Conservation (phyloP, 2,113 vertebrate species). For the Trinectes maculatus region DNA sequence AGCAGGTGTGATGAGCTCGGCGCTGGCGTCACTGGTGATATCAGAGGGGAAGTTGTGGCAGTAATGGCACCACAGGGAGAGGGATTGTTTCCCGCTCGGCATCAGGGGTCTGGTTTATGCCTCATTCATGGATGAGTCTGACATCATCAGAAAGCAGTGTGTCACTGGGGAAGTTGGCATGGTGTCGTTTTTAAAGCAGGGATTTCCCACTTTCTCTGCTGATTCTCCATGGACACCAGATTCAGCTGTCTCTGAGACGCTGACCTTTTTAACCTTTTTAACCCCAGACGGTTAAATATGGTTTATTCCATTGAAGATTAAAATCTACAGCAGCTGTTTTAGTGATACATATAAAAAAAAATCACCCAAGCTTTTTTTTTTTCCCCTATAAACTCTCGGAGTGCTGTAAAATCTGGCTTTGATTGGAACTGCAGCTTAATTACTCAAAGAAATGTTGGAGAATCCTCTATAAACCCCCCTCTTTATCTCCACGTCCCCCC, state of each 20-base stretch:
- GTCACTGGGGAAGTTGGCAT: slow-evolving; percentile 33
- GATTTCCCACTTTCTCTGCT: slow-evolving; percentile 18
- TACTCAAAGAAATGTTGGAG: slow-evolving; percentile 35
- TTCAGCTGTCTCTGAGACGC: background rate
- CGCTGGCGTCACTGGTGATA: slow-evolving; percentile 35
- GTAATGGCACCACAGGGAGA: background rate
- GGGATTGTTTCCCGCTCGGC: slow-evolving; percentile 5
- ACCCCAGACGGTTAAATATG: background rate
- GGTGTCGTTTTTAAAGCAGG: background rate
- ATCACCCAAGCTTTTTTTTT: too few species aligned
- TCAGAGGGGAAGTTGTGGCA: slow-evolving; percentile 44
- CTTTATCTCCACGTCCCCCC: slow-evolving; percentile 18
- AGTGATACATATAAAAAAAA: too few species aligned
- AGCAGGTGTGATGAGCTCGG: slow-evolving; percentile 25
- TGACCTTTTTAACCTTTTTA: too few species aligned
- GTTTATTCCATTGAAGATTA: too few species aligned
- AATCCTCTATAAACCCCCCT: slow-evolving; percentile 37
- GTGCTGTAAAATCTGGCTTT: slow-evolving; percentile 16
- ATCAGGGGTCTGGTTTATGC: background rate
- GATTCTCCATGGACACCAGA: background rate
- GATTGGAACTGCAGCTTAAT: slow-evolving; percentile 29
- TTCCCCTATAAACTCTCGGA: too few species aligned
- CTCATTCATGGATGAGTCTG: slow-evolving; percentile 5
- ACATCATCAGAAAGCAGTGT: background rate
- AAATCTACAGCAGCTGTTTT: too few species aligned